Evolutionary conservation across 2,797 vertebrate genomes (phyloP), one percentile per base, ranked within the genome.

Genomic region (Enteromius anoplus): DNA sequence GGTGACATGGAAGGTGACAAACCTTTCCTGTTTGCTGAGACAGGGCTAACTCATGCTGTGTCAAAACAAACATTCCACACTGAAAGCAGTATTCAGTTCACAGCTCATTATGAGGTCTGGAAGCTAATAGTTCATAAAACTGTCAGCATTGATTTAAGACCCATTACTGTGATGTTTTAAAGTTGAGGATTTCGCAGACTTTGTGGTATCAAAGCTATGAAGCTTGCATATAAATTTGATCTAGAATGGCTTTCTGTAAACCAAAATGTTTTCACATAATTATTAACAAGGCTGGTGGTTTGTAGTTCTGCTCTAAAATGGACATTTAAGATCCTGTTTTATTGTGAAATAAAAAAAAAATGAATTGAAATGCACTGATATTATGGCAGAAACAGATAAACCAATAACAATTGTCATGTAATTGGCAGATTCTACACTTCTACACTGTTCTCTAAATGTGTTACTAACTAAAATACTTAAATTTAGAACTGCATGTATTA

Each of bases 1-100:
- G 97, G 97, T 58, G 94, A 94, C 88, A 98, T 99, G 97, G 95
- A 97, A 92, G 97, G 97, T 97, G 87, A 88, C 58, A 42, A 66
- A 21, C 15, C 15, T 73, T 72, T 60, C 5, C 23, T 53, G 34
- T 75, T 79, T 62, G 65, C 64, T 75, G 32, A n/a, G 19, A 4
- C n/a, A 2, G 1, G 4, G 53, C 49, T 5, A 10, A 55, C 8
- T 70, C 9, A 21, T 75, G 80, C 64, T 32, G 21, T 70, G 9
- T 32, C 19, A 26, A 53, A 62, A 17, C 53, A 64, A 68, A 47
- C 40, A 70, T 70, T 81, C 37, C 19, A 51, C 14, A 45, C 47
- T 68, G 23, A 76, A 7, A 4, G 17, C 71, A 11, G 45, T 14
- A 11, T 66, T 2, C 21, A 6, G 19, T 14, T 72, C 21, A 49